Percentiles rank a stretch among this genome's conserved stretches.
Conservation (phyloP, 1,140 invertebrate species). For the Zaprionus taronus region DNA sequence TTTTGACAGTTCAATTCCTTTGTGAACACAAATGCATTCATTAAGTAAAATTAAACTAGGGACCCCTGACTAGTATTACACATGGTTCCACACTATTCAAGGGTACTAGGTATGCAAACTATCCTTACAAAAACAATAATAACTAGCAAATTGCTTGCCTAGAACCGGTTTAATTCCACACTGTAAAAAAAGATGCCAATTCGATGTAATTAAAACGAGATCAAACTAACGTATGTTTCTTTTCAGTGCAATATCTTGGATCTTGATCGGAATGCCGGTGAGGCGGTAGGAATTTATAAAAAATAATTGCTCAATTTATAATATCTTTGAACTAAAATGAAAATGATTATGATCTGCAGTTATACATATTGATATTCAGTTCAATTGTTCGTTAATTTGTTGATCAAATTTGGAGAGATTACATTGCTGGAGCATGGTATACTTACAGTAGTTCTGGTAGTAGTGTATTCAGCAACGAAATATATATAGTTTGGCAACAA, state of each 20-base stretch:
- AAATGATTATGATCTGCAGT: slow-evolving; percentile 8
- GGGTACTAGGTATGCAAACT: neutral
- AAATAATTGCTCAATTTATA: slow-evolving; percentile 1
- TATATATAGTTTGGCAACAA: slow-evolving; percentile 42
- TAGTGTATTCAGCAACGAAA: slow-evolving; percentile 35
- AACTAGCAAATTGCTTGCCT: neutral
- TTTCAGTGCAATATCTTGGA: neutral
- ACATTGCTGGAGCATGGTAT: slow-evolving; percentile 33
- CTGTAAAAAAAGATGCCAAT: slow-evolving; percentile 6
- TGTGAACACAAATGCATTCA: no score
- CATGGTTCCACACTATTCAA: neutral
- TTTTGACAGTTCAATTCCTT: no score
- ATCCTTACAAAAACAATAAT: neutral
- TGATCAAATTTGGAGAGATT: slow-evolving; percentile 6
- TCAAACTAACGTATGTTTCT: neutral
- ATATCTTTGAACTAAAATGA: slow-evolving; percentile 12
- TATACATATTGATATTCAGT: slow-evolving; percentile 5
- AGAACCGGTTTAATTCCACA: neutral
- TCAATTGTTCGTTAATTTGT: neutral
- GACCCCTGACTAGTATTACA: no score
- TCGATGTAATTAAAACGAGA: neutral
- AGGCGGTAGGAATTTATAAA: neutral
- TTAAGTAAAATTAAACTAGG: no score
- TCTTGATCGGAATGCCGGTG: neutral
- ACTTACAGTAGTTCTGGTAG: slow-evolving; percentile 38